phyloP scores from a whole-genome alignment of 2,888 invertebrate genomes.

The Abrostola tripartita region DNA sequence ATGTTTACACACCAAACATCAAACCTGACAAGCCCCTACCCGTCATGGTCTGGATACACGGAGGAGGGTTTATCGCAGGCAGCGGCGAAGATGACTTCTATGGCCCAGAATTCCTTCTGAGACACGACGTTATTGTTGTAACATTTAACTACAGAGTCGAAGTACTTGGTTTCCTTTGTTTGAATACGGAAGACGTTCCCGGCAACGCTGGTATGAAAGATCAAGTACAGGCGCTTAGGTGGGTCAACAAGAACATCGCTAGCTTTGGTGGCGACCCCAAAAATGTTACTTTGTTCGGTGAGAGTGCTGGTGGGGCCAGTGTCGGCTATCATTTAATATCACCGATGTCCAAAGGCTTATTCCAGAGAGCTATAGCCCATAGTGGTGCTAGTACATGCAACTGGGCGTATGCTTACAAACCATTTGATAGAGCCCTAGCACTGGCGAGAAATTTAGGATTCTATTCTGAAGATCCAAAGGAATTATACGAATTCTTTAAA shows the following conservation, averaged over 20 bases:
- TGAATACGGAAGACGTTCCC: slow-evolving; percentile 62
- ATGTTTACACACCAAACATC: slow-evolving; percentile 62
- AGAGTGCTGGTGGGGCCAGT: slow-evolving; percentile 69
- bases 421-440: slow-evolving; percentile 76
- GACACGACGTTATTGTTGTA: slow-evolving; percentile 59
- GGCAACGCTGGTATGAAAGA: slow-evolving; percentile 69
- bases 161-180: slow-evolving; percentile 62
- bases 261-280: slow-evolving; percentile 63
- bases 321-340: slow-evolving; percentile 67
- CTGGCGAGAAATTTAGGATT: slow-evolving; percentile 65
- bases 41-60: slow-evolving; percentile 64
- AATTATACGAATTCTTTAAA: slow-evolving; percentile 62
- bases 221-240: slow-evolving; percentile 63
- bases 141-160: slow-evolving; percentile 62
- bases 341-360: slow-evolving; percentile 73
- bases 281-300: slow-evolving; percentile 66
- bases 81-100: slow-evolving; percentile 57
- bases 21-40: slow-evolving; percentile 52
- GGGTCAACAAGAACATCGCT: slow-evolving; percentile 64
- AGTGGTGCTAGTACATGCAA: slow-evolving; percentile 90
- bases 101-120: slow-evolving; percentile 63
- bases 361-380: slow-evolving; percentile 88
- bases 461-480: slow-evolving; percentile 57
- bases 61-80: slow-evolving; percentile 57
- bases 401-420: slow-evolving; percentile 85